These are phyloP conservation scores for Vanacampus margaritifer DNA, from an alignment of 2,113 vertebrate species.

Conservation along the genomic window DNA sequence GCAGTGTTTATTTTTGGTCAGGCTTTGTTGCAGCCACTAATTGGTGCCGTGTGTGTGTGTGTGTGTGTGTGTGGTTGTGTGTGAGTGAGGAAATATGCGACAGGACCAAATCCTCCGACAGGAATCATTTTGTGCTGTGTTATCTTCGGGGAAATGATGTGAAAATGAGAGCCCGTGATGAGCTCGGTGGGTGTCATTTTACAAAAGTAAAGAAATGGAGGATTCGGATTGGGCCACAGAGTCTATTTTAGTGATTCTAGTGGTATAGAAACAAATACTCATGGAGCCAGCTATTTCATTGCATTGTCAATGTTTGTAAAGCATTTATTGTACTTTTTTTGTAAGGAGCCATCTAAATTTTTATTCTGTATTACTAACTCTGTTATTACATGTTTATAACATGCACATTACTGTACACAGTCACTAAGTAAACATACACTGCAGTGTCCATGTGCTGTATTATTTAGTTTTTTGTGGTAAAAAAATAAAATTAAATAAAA, in stretches of 20 bases:
- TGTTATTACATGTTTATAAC: no score
- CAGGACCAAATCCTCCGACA: conserved; percentile 24
- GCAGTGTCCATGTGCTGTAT: no score
- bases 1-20: conserved; percentile 69
- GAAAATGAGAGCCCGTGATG: conserved; percentile 25
- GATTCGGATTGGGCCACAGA: no score
- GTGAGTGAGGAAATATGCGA: conserved; percentile 42
- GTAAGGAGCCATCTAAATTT: no score
- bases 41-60: conserved; percentile 55
- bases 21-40: conserved; percentile 67
- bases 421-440: no score
- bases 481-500: no score
- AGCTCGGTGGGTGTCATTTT: conserved; percentile 28
- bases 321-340: no score
- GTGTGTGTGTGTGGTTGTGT: conserved; percentile 1
- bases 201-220: conserved; percentile 13
- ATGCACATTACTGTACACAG: no score
- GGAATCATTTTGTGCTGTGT: conserved; percentile 42
- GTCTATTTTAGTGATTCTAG: not conserved
- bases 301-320: no score
- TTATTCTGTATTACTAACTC: no score
- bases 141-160: conserved; percentile 45
- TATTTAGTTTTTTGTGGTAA: no score
- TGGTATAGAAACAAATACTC: not conserved
- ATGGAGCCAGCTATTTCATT: no score